A percentile compares a stretch with the other conserved stretches of the same genome.
phyloP scores from a whole-genome alignment of 35 echinoderm and acorn worm genomes.

The Lytechinus pictus region DNA sequence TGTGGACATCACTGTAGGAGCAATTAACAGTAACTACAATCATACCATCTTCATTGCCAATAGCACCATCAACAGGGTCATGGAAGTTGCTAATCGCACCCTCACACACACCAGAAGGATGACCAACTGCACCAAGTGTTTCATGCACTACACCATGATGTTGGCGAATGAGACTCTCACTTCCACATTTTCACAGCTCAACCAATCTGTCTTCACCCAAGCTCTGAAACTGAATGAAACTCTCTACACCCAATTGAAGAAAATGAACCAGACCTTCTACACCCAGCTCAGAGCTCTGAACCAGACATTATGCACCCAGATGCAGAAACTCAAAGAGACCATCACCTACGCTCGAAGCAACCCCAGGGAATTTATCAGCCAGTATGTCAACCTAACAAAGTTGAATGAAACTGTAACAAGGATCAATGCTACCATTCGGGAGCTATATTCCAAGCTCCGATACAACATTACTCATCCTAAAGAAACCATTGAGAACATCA shows the following conservation, averaged over 20 bases:
- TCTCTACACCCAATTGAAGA: not conserved
- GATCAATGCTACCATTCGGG: slow-evolving; percentile 42
- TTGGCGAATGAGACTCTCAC: slow-evolving; percentile 27
- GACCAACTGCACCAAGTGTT: slow-evolving; percentile 54
- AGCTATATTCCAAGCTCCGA: slow-evolving; percentile 1
- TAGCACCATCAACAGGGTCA: slow-evolving; percentile 55
- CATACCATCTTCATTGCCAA: slow-evolving; percentile 43
- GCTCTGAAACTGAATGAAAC: not conserved
- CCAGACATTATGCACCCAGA: not conserved
- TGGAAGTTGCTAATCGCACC: slow-evolving; percentile 38
- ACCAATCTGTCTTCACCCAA: slow-evolving; percentile 21
- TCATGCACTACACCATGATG: slow-evolving; percentile 33
- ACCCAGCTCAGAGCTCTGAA: not conserved
- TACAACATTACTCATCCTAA: slow-evolving; percentile 60
- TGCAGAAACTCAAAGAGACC: slow-evolving; percentile 37
- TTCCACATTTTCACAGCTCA: not conserved
- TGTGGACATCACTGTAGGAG: slow-evolving; percentile 64
- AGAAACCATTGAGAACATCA: slow-evolving; percentile 56
- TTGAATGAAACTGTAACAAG: slow-evolving; percentile 58
- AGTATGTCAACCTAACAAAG: slow-evolving; percentile 53
- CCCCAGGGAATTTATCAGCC: slow-evolving; percentile 59
- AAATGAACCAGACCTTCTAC: slow-evolving; percentile 29
- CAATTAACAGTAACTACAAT: slow-evolving; percentile 55
- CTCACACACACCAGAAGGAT: slow-evolving; percentile 41
- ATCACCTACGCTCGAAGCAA: slow-evolving; percentile 64